Evolutionary conservation across 1,140 invertebrate genomes (phyloP), one percentile per base, ranked within the genome.

Genomic region (Drosophila lini): DNA sequence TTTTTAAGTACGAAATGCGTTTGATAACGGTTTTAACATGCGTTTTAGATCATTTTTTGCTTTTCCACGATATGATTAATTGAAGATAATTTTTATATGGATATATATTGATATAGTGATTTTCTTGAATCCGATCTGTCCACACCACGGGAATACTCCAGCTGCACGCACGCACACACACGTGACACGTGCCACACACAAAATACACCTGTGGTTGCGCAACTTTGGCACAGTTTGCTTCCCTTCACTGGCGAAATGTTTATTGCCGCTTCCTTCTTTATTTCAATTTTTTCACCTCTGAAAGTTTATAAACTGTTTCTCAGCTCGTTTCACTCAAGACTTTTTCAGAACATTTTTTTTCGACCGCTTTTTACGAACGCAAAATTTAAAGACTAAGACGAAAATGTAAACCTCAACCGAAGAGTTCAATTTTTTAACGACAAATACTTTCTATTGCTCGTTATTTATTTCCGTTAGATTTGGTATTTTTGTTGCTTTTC

Each of bases 41-140:
- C 56, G 74, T 62, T 65, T 71, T 52, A 40, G 48, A 62, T 69
- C 44, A 52, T 81, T 45, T 75, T 71, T 63, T 6, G 64, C 76
- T 69, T 80, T 88, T 77, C 78, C 82, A 79, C 82, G 79, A 86
- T 86, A 86, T 86, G 82, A 86, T 86, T 78, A 86, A 68, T 86
- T 81, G 78, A 81, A 68, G 44, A 74, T 84, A 73, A 64, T 73
- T 62, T 80, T 61, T 80, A 63, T 80, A 60, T 76, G 45, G 67
- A 59, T 80, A 48, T 81, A 60, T 81, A 81, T 78, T 78, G 48
- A 78, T 68, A 74, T 79, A 65, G 62, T 69, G 59, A 78, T 78
- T 67, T 77, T 62, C 62, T 45, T 73, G 59, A 11, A 31, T 76
- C 41, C 38, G 34, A 76, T 42, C 38, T 34, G 47, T 36, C 52